Evolutionary conservation across 2,888 invertebrate species (phyloP), one percentile per base, ranked within the genome.

Genomic region (Cheilosia soror): DNA sequence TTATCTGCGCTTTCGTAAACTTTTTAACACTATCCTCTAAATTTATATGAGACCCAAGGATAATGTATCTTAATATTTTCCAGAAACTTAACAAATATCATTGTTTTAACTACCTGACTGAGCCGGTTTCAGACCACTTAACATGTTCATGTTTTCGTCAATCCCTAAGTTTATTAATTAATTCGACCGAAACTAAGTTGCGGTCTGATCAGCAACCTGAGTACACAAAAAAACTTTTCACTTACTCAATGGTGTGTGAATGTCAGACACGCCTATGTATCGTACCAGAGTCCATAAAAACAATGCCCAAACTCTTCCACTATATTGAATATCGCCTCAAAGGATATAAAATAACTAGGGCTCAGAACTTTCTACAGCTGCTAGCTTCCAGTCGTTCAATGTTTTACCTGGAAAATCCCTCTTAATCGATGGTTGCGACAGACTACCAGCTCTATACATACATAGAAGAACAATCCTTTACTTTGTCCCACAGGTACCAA

Each of bases 141-240:
- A 57, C 33, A 27, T 55, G 15, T 40, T 13, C 49, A 57, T 58
- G 66, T 66, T 76, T 60, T 60, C 58, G 31, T 66, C 49, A 58
- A 66, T 68, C 31, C 31, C 31, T 66, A 60, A 68, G 76, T 76
- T 76, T 66, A 68, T 76, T 76, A 76, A 76, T 76, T 76, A 76
- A 76, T 76, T 44, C 76, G 15, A 65, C 76, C 68, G 15, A 60
- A 76, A 68, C 66, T 51, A 68, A 60, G 58, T 60, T 58, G 60
- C 58, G 27, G n/a, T 15, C 58, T 47, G 27, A 29, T 0, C 29
- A 25, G 15, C 42, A 40, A 60, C 37, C 44, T 37, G 15, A 6
- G 68, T 37, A 47, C 57, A 58, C 47, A 47, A 7, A 37, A 20
- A 49, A 71, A 71, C 71, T 71, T 60, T 71, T 29, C 27, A 11